Evolutionary conservation across 2,888 invertebrate species (phyloP).

Genomic region (Drosophila flavopinicola): DNA sequence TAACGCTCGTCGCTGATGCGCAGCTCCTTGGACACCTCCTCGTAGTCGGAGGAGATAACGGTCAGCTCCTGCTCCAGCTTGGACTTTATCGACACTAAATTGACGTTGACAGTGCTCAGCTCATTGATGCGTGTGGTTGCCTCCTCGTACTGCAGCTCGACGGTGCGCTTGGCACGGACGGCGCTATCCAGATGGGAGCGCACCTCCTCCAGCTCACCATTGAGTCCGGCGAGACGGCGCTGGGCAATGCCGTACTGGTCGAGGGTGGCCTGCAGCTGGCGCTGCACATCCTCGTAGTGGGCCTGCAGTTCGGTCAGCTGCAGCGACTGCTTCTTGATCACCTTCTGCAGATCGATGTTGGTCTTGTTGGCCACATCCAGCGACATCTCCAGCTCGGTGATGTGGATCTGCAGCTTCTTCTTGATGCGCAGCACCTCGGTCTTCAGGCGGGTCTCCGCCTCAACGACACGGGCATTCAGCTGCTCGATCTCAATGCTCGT

Average conservation of each 20-base stretch:
- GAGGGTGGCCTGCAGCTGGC: constrained; percentile 97
- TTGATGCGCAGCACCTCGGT: constrained; percentile 98
- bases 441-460: constrained; percentile 97
- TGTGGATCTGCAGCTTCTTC: constrained; percentile 99
- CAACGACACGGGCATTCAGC: constrained; percentile 96
- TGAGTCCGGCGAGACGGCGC: constrained; percentile 95
- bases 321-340: constrained; percentile 98
- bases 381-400: constrained; percentile 97
- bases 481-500: constrained; percentile 99
- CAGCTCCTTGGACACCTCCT: constrained; percentile 98
- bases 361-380: constrained; percentile 99
- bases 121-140: constrained; percentile 96
- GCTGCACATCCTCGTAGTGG: constrained; percentile 98
- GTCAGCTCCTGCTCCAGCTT: constrained; percentile 97
- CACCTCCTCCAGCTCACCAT: constrained; percentile 97
- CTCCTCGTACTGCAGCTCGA: constrained; percentile 96
- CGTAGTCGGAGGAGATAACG: constrained; percentile 97
- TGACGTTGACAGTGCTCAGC: constrained; percentile 96
- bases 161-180: constrained; percentile 94
- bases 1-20: constrained; percentile 97
- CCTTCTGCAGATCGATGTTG: constrained; percentile 98
- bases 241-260: constrained; percentile 96
- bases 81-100: constrained; percentile 96
- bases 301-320: constrained; percentile 96
- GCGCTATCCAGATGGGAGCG: constrained; percentile 96